Conservation (phyloP, 2,113 vertebrate species). For the Colaptes auratus region DNA sequence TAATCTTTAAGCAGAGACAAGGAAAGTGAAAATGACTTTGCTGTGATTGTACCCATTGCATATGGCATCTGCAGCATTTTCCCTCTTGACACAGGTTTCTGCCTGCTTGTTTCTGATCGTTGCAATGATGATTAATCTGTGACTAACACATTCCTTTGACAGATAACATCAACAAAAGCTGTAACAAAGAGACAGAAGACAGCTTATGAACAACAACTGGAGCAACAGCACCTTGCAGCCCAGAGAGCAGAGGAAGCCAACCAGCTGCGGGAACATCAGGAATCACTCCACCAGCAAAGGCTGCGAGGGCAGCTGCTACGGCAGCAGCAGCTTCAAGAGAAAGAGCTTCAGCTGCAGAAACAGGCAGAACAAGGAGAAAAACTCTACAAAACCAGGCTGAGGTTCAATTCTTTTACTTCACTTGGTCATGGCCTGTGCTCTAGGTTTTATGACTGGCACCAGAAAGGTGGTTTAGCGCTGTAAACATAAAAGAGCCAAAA, state of each 20-base stretch:
- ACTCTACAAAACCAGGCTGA: constrained; percentile 61
- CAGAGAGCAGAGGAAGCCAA: constrained; percentile 78
- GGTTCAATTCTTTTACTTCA: constrained; percentile 30
- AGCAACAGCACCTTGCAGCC: constrained; percentile 86
- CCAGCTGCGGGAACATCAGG: constrained; percentile 80
- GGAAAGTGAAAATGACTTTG: background rate
- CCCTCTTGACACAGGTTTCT: background rate
- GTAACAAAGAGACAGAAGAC: constrained; percentile 63
- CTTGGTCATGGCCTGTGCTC: background rate
- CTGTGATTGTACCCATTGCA: background rate
- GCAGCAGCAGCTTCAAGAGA: constrained; percentile 79
- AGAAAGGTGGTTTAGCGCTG: background rate
- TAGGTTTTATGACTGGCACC: background rate
- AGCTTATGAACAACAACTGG: constrained; percentile 86
- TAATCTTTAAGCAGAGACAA: background rate
- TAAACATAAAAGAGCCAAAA: background rate
- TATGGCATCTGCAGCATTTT: background rate
- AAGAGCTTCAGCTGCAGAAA: constrained; percentile 77
- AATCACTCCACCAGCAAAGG: constrained; percentile 80
- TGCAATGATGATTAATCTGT: background rate
- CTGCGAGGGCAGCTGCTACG: constrained; percentile 78
- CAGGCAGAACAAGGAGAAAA: constrained; percentile 77
- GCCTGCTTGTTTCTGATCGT: background rate
- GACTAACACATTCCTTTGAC: background rate
- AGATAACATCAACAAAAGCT: constrained; percentile 47